Evolutionary conservation across 2,797 vertebrate species (phyloP), one percentile per base, ranked within the genome.

Genomic region (Sebastes kiyomatsui): DNA sequence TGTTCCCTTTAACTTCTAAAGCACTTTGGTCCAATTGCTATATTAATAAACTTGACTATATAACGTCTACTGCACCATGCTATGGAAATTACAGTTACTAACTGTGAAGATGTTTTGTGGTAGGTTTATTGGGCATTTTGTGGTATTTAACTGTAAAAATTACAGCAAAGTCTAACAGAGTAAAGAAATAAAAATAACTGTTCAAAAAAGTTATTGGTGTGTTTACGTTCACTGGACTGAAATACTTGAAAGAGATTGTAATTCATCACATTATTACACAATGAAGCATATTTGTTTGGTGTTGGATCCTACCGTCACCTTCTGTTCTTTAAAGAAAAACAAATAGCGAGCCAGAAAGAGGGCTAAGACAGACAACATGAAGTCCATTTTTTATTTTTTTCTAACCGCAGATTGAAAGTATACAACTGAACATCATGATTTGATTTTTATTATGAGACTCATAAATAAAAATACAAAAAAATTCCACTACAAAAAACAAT

Each of bases 391-490:
- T 97, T 94, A 95, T 92, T 94, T 96, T 83, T 88, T 92, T 96
- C 97, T 98, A 98, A 97, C 97, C 98, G 97, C 97, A 98, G 97
- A 98, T 97, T 96, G 96, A 97, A 98, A 97, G 96, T 97, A 97
- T 97, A 98, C 98, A 98, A 98, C 97, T 95, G 96, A 98, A 99
- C 97, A 98, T 97, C 83, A 75, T 90, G 73, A 78, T 89, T 86
- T 80, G 94, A 96, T 97, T 97, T 97, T 97, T 97, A 96, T 97
- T 96, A 97, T 97, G 96, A 97, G 97, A 98, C 96, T 97, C 97
- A 97, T 98, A 99, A 98, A 98, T 98, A 98, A 98, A 98, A 98
- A 97, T 97, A 97, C 96, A 97, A 97, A 97, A 88, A 97, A 96
- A 96, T 94, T 97, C 93, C 96, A 97, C 97, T 98, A 97, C 97